Base-by-base conservation (phyloP, 2,888 invertebrate genomes). In the Cryptus viduatorius region DNA sequence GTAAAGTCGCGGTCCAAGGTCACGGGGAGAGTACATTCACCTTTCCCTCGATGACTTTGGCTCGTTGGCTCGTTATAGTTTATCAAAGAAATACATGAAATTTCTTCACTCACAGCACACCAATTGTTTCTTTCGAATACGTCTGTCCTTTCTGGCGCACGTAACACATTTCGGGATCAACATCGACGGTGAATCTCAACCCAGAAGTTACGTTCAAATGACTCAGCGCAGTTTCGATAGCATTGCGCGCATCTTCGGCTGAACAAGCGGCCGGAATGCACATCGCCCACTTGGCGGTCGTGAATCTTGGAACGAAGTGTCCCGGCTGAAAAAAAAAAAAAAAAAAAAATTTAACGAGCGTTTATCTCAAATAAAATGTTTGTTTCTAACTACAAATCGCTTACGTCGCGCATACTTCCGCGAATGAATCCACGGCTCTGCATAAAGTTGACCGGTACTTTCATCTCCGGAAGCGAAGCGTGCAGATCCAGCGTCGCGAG, bases 241-340 rank as follows among this genome's bases (percentile, higher is more conserved):
- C 93, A 87, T 93, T 93, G 88, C 95, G 95, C 19, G 96, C 96
- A 89, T 96, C 95, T 64, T 95, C 94, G 29, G 95, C 94, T 24
- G 95, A 94, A 90, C 96, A 96, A 10, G 95, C 95, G 3, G 95
- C 94, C 0, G 96, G 96, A 68, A 96, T 94, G 90, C 96, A 97
- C 24, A 96, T 92, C 0, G 96, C 96, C 96, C 96, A 96, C 89
- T 96, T 96, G 86, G 96, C 94, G 86, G 96, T 95, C 31, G 96
- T 96, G 93, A 96, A 96, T 90, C 95, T 95, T 77, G 96, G 96
- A 92, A 96, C 95, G 93, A 96, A 96, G 94, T 97, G 96, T 92
- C 95, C 96, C 90, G 96, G 96, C 96, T 97, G 94, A 80, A 94
- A 1, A 92, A 84, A 53, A 59, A 80, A 94, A 1, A 92, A 84